phyloP scores from a whole-genome alignment of 2,797 vertebrate genomes.

The Pitangus sulphuratus region DNA sequence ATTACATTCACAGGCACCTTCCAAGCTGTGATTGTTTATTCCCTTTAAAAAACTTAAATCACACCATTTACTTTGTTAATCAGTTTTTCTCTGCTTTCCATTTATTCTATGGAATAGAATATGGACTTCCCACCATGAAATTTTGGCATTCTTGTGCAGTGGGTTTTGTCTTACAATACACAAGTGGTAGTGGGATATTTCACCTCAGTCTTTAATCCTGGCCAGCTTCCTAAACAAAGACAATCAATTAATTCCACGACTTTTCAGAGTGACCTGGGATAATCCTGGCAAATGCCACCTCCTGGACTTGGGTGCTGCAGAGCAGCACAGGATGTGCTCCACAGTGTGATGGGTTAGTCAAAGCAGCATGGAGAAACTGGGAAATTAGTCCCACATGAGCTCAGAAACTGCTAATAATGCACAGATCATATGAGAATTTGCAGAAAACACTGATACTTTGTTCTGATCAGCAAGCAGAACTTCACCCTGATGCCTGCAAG shows the following conservation, averaged over 20 bases:
- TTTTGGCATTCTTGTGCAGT: not conserved
- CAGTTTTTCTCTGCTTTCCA: not conserved
- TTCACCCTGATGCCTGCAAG: not conserved
- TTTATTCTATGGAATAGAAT: not conserved
- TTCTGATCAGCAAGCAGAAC: constrained; percentile 46
- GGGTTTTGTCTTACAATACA: not conserved
- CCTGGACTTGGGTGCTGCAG: not conserved
- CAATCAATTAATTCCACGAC: not conserved
- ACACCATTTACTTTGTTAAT: not conserved
- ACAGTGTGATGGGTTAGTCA: not conserved
- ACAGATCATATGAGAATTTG: constrained; percentile 41
- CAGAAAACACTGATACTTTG: constrained; percentile 25
- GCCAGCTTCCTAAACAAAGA: not conserved
- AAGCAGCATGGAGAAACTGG: constrained; percentile 26
- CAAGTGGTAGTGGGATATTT: not conserved
- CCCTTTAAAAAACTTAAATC: not conserved
- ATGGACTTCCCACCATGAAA: not conserved
- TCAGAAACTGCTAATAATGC: constrained; percentile 55
- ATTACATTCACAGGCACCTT: not conserved
- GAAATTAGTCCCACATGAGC: constrained; percentile 38
- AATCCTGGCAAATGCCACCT: not conserved
- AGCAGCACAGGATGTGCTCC: not conserved
- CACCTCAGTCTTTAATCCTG: not conserved
- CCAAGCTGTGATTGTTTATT: not conserved
- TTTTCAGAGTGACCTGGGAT: not conserved